Percentiles rank a stretch among this genome's conserved stretches.
phyloP scores from a whole-genome alignment of 2,888 invertebrate genomes.

The Bhutanitis thaidina region DNA sequence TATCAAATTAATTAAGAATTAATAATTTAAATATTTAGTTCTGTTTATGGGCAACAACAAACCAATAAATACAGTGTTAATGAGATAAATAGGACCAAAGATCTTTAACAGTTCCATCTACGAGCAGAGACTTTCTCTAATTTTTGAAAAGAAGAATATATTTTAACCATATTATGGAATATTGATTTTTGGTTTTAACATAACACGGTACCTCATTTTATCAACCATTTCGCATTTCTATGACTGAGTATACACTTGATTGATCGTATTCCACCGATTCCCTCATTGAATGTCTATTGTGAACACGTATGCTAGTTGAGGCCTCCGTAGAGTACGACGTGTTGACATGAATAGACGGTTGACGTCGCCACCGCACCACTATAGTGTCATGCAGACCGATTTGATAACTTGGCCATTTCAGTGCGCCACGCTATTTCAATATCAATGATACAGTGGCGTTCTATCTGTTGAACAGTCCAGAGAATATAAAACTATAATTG shows the following conservation, averaged over 20 bases:
- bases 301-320: constrained; percentile 46
- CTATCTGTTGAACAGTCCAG: constrained; percentile 4
- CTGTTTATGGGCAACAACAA: too few relatives aligned
- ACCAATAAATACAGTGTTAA: too few relatives aligned
- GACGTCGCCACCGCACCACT: constrained; percentile 39
- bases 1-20: too few relatives aligned
- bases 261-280: constrained; percentile 54
- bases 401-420: constrained; percentile 51
- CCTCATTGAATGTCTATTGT: constrained; percentile 54
- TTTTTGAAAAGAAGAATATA: too few relatives aligned
- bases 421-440: constrained; percentile 17
- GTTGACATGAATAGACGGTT: constrained; percentile 56
- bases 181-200: too few relatives aligned
- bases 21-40: too few relatives aligned
- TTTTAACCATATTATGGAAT: too few relatives aligned
- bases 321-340: constrained; percentile 33
- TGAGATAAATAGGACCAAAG: too few relatives aligned
- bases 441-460: constrained; percentile 22
- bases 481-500: constrained; percentile 3
- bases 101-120: too few relatives aligned
- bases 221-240: background rate
- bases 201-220: background rate
- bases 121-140: too few relatives aligned
- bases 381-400: constrained; percentile 45
- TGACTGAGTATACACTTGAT: constrained; percentile 37